Evolutionary conservation across 2,888 invertebrate genomes (phyloP).

Genomic region (Lasiommata megera): DNA sequence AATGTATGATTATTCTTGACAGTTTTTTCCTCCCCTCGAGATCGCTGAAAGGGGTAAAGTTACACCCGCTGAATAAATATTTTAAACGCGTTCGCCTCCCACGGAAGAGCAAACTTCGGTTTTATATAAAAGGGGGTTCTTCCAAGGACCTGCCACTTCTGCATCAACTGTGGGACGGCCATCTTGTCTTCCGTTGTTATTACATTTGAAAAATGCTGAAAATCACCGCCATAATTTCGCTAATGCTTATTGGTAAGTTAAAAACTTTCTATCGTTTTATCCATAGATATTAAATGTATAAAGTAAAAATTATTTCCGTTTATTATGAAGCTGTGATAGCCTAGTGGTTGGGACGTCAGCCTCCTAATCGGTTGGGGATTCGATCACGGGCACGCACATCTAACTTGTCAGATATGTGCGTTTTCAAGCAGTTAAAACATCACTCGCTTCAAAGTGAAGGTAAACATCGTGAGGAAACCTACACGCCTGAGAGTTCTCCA

Average conservation of each 20-base stretch:
- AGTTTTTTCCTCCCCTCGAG: not conserved
- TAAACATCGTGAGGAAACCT: no score
- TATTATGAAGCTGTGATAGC: no score
- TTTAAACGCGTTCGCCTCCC: slow-evolving; percentile 33
- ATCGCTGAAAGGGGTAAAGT: slow-evolving; percentile 3
- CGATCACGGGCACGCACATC: no score
- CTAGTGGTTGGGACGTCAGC: no score
- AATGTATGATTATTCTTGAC: not conserved
- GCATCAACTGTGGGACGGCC: slow-evolving; percentile 37
- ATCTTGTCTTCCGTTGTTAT: slow-evolving; percentile 27
- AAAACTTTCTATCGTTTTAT: no score
- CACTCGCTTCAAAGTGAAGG: no score
- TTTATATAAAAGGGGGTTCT: slow-evolving; percentile 54
- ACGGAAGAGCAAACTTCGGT: slow-evolving; percentile 51
- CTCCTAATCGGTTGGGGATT: no score
- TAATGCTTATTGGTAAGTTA: slow-evolving; percentile 14
- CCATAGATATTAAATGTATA: no score
- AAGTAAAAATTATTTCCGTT: no score
- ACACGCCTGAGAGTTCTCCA: no score
- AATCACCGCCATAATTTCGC: slow-evolving; percentile 45
- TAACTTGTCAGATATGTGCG: no score
- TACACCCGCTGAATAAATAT: slow-evolving; percentile 16
- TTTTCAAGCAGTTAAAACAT: no score
- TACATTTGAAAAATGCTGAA: slow-evolving; percentile 64
- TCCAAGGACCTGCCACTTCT: slow-evolving; percentile 42